phyloP scores from a whole-genome alignment of 2,888 invertebrate species.

The Oscheius myriophilus region DNA sequence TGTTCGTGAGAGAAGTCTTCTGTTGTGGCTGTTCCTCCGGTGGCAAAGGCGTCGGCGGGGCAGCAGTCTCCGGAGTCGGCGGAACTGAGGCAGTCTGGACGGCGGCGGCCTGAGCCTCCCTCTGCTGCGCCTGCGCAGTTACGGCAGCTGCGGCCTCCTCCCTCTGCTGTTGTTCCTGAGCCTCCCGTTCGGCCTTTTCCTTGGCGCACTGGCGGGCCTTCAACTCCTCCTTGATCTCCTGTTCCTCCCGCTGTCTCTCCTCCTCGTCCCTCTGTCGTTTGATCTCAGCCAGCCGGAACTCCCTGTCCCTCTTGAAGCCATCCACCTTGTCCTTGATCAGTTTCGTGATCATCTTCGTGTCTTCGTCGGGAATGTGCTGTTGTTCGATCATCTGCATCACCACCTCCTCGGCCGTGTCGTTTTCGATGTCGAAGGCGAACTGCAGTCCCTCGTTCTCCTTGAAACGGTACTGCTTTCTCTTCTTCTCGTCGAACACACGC shows the following conservation, averaged over 20 bases:
- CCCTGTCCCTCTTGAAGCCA: conserved; percentile 67
- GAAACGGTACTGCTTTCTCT: conserved; percentile 89
- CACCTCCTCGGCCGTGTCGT: conserved; percentile 89
- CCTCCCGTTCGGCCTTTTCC: conserved; percentile 59
- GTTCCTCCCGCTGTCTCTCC: conserved; percentile 60
- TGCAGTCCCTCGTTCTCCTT: conserved; percentile 99
- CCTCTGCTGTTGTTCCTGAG: conserved; percentile 35
- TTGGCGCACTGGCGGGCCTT: conserved; percentile 45
- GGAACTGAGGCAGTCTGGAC: conserved; percentile 25
- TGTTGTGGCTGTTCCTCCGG: conserved; percentile 15
- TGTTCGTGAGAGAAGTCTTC: not conserved
- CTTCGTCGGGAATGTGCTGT: conserved; percentile 85
- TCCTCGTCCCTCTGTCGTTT: conserved; percentile 66
- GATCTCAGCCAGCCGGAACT: conserved; percentile 61
- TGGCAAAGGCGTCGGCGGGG: not conserved
- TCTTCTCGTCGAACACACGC: conserved; percentile 94
- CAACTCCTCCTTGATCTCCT: conserved; percentile 63
- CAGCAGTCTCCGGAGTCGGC: conserved; percentile 18
- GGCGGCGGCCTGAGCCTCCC: conserved; percentile 23
- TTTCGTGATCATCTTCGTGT: conserved; percentile 88
- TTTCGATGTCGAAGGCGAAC: conserved; percentile 91
- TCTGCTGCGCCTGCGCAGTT: conserved; percentile 23
- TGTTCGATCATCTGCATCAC: conserved; percentile 82
- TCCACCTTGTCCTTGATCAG: conserved; percentile 84
- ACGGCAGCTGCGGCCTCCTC: not conserved